phyloP scores from a whole-genome alignment of 2,888 invertebrate genomes.

The Hirtodrosophila alboralis region DNA sequence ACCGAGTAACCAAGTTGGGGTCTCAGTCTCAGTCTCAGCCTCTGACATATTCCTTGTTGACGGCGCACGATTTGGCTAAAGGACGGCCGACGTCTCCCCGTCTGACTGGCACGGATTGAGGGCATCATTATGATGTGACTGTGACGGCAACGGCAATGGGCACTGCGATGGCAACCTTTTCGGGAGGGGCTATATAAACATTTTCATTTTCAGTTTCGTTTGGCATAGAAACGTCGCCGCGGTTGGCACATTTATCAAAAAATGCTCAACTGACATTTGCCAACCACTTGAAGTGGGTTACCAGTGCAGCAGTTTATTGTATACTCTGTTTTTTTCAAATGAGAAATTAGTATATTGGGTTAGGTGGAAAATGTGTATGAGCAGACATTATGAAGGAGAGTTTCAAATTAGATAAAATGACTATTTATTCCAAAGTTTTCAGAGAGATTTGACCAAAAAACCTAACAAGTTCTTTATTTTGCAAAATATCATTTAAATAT shows the following conservation, averaged over 20 bases:
- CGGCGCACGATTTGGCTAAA: constrained; percentile 70
- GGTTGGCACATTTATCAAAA: constrained; percentile 77
- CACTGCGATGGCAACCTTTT: constrained; percentile 58
- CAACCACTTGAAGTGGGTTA: constrained; percentile 71
- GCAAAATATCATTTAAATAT: no score
- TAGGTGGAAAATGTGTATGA: no score
- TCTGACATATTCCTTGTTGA: constrained; percentile 79
- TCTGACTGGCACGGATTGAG: constrained; percentile 66
- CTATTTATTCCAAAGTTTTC: no score
- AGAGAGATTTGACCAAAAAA: no score
- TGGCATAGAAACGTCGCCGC: constrained; percentile 60
- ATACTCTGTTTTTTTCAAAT: neutral
- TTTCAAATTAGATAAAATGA: no score
- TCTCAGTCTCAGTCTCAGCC: constrained; percentile 47
- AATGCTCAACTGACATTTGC: constrained; percentile 71
- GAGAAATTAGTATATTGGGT: no score
- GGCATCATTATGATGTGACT: constrained; percentile 77
- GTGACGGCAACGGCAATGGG: constrained; percentile 8
- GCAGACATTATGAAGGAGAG: no score
- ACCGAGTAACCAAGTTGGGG: constrained; percentile 33
- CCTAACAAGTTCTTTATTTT: no score
- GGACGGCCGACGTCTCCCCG: constrained; percentile 50
- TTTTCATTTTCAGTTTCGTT: constrained; percentile 72
- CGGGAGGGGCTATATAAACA: constrained; percentile 69
- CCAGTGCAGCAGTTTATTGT: constrained; percentile 43